Base-by-base conservation (phyloP, 2,888 invertebrate species). In the Eudasyphora cyanicolor region DNA sequence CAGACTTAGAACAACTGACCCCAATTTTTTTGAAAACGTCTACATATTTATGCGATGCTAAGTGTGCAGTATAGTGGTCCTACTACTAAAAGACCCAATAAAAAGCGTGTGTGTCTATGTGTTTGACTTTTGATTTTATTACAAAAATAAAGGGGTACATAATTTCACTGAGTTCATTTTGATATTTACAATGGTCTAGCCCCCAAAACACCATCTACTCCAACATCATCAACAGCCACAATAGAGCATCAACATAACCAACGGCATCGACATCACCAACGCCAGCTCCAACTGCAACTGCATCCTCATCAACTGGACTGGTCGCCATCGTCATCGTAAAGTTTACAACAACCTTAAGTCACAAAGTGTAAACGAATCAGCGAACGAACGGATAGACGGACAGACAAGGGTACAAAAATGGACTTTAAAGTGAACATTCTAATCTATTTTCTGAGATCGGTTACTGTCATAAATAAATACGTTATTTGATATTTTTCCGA, bases 381-480 rank as follows among this genome's bases (percentile, higher is more conserved):
- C 19, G 38, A 17, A 10, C 38, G 64, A 35, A 29, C 14, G 57
- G 14, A 32, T 12, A 27, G 17, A 17, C 32, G 60, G n/a, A 76
- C 7, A 10, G 73, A 10, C 51, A 51, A 67, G 64, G 42, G 35
- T 42, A 29, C 32, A 17, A 2, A 32, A 35, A 64, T 32, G 45
- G 17, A 29, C 71, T 77, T 51, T 67, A 78, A 71, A 67, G 75
- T 78, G 76, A 78, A 67, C 76, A 75, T 77, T 85, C 79, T 86
- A 86, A 86, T 86, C 86, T 84, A 73, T 82, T 82, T 85, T 79
- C 73, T 75, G 77, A 81, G 84, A 86, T 86, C 86, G 79, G 85
- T 81, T 79, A 79, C 76, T 86, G 86, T 86, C 86, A 86, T 86
- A 85, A 86, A 86, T 86, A 81, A 81, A 84, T 81, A 84, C 75